Evolutionary conservation across 2,113 vertebrate genomes (phyloP).

Genomic region (Lamprologus callipterus): DNA sequence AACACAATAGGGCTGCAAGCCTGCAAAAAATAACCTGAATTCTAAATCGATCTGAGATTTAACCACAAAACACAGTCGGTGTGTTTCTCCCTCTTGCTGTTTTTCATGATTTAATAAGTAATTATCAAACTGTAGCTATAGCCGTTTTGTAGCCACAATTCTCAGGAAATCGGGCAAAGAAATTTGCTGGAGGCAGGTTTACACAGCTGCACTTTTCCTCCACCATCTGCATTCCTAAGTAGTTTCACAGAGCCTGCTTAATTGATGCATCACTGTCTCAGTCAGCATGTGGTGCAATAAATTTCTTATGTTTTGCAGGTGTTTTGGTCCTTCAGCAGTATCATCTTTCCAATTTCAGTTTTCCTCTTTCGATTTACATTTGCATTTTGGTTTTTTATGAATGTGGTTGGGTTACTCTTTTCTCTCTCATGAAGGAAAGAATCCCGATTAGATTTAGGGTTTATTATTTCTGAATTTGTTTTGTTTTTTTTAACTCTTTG

Average conservation of each 20-base stretch:
- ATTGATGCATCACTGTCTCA: background rate
- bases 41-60: background rate
- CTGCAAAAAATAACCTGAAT: background rate
- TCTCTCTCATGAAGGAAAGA: background rate
- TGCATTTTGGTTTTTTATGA: background rate
- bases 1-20: background rate
- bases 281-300: background rate
- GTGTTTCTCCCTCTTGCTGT: background rate
- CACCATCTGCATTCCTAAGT: background rate
- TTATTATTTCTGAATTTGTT: background rate
- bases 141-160: background rate
- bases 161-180: background rate
- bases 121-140: background rate
- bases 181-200: background rate
- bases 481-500: background rate
- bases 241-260: background rate
- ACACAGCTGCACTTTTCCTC: background rate
- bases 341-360: background rate
- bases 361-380: background rate
- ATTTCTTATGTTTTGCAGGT: background rate
- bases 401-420: background rate
- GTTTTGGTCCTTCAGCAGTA: background rate
- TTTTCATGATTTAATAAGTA: background rate
- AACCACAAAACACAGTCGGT: background rate
- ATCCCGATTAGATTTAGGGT: background rate